Evolutionary conservation across 92 coral and sea anemone genomes (phyloP).

Genomic region (Epizoanthus rinbou): DNA sequence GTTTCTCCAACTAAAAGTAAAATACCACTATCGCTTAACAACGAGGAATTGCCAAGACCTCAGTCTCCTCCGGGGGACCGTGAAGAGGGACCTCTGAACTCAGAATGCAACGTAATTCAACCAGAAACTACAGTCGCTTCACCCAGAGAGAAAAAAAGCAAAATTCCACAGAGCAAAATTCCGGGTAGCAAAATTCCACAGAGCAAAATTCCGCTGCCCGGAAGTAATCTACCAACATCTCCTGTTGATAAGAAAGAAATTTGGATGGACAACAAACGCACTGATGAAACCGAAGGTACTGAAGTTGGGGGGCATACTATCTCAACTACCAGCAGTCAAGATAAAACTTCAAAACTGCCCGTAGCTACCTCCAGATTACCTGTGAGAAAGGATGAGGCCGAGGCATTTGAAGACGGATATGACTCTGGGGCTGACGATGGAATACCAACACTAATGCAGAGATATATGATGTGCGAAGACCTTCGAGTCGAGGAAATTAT

Average conservation of each 20-base stretch:
- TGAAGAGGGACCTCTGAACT: not conserved
- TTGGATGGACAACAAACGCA: slow-evolving; percentile 13
- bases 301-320: not conserved
- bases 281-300: not conserved
- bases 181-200: slow-evolving; percentile 25
- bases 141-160: slow-evolving; percentile 4
- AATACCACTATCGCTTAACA: slow-evolving; percentile 1
- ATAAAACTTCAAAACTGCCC: slow-evolving; percentile 13
- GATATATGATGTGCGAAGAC: slow-evolving; percentile 37
- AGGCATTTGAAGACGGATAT: slow-evolving; percentile 3
- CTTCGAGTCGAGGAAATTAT: slow-evolving; percentile 30
- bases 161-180: slow-evolving; percentile 23
- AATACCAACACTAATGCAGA: slow-evolving; percentile 16
- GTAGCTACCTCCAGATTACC: not conserved
- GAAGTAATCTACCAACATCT: slow-evolving; percentile 9
- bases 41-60: not conserved
- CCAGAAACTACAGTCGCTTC: not conserved
- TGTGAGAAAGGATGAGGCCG: not conserved
- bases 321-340: slow-evolving; percentile 20
- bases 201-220: slow-evolving; percentile 28
- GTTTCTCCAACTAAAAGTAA: slow-evolving; percentile 13
- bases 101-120: not conserved
- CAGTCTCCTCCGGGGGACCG: not conserved
- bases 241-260: not conserved
- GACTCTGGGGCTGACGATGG: slow-evolving; percentile 32